Conservation (phyloP, 1,140 invertebrate genomes). For the Whitmania pigra region DNA sequence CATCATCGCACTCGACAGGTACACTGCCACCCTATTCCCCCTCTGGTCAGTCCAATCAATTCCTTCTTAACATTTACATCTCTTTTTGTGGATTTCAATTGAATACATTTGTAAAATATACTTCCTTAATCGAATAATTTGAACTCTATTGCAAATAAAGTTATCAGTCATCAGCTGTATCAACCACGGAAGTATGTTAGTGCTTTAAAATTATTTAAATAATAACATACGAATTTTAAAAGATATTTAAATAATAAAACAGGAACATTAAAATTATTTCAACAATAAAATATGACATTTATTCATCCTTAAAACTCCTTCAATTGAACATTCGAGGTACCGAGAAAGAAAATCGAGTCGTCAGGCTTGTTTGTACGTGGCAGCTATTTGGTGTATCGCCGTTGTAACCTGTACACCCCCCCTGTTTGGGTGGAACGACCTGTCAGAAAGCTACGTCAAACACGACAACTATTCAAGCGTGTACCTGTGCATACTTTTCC, state of each 20-base stretch:
- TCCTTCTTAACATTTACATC: background rate
- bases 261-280: too few relatives aligned
- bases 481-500: slow-evolving; percentile 39
- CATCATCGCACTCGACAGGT: slow-evolving; percentile 42
- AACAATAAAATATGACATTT: too few relatives aligned
- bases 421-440: slow-evolving; percentile 39
- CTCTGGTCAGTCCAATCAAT: slow-evolving; percentile 33
- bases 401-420: slow-evolving; percentile 39
- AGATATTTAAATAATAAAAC: too few relatives aligned
- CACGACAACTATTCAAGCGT: slow-evolving; percentile 22
- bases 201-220: too few relatives aligned
- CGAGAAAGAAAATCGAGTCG: slow-evolving; percentile 34
- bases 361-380: slow-evolving; percentile 37
- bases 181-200: too few relatives aligned
- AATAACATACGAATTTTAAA: too few relatives aligned
- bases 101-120: background rate
- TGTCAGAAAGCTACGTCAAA: slow-evolving; percentile 31
- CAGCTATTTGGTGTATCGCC: slow-evolving; percentile 40
- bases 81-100: background rate
- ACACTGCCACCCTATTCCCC: slow-evolving; percentile 42
- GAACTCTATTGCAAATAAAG: too few relatives aligned
- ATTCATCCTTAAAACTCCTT: background rate
- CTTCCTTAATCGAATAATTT: background rate
- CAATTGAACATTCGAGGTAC: slow-evolving; percentile 30
- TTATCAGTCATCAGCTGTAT: too few relatives aligned